A percentile compares a stretch with the other conserved stretches of the same genome.
phyloP scores from a whole-genome alignment of 2,888 invertebrate genomes.

The Pterostichus madidus region DNA sequence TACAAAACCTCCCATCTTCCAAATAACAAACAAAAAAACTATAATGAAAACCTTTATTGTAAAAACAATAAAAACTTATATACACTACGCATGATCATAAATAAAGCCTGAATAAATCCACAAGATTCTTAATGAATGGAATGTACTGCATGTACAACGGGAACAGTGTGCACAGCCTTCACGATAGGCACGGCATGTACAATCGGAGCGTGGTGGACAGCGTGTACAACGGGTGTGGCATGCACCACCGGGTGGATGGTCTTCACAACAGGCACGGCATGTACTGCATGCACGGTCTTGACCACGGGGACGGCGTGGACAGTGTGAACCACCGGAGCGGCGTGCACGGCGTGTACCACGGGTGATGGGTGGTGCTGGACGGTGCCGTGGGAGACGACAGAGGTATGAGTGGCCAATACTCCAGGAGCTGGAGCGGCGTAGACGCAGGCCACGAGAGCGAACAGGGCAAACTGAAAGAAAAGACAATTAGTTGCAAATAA shows the following conservation, averaged over 20 bases:
- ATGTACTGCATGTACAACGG: constrained; percentile 69
- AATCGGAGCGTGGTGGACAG: constrained; percentile 71
- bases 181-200: constrained; percentile 58
- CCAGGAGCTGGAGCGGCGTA: constrained; percentile 71
- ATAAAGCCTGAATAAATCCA: constrained; percentile 13
- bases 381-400: constrained; percentile 71
- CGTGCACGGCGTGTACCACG: constrained; percentile 71
- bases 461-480: constrained; percentile 77
- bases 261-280: constrained; percentile 68
- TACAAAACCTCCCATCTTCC: no score
- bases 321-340: constrained; percentile 71
- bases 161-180: constrained; percentile 69
- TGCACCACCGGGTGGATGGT: constrained; percentile 72
- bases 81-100: constrained; percentile 43
- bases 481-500: neutral
- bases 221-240: constrained; percentile 71
- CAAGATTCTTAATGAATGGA: constrained; percentile 32
- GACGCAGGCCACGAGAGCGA: constrained; percentile 78
- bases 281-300: constrained; percentile 68
- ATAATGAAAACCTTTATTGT: constrained; percentile 31
- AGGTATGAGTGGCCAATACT: constrained; percentile 65
- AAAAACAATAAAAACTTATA: constrained; percentile 34
- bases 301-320: constrained; percentile 36
- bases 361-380: constrained; percentile 71
- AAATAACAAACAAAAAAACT: constrained; percentile 1